Conservation (phyloP, 37 sponge, comb jelly and placozoan genomes). For the Ephydatia muelleri region DNA sequence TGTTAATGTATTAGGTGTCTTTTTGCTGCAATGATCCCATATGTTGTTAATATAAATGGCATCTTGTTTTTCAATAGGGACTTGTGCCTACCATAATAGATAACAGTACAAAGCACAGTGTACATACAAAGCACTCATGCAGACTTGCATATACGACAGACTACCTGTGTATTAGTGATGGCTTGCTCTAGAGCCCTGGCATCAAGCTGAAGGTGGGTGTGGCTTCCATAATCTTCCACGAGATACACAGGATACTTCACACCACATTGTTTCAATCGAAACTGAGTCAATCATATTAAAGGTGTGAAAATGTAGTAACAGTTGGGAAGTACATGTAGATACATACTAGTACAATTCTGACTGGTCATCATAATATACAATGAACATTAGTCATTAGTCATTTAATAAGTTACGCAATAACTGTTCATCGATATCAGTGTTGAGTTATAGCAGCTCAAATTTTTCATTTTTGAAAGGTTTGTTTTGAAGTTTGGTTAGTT, state of each 20-base stretch:
- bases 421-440: no score
- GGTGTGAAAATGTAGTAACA: no score
- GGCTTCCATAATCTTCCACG: conserved; percentile 77
- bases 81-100: neutral
- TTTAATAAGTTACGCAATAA: no score
- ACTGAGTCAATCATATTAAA: conserved; percentile 38
- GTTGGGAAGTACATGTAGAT: neutral
- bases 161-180: conserved; percentile 90
- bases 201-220: conserved; percentile 57
- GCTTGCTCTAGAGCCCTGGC: conserved; percentile 75
- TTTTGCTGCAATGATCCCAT: no score
- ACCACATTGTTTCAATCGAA: conserved; percentile 79
- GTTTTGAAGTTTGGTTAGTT: no score
- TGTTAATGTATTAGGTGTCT: no score
- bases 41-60: no score
- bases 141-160: neutral
- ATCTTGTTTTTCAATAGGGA: neutral
- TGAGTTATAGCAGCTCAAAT: no score
- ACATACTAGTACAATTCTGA: neutral
- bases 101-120: neutral
- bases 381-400: no score
- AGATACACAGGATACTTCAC: conserved; percentile 76
- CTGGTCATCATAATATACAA: neutral
- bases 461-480: no score
- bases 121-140: neutral